A percentile compares a stretch with the other conserved stretches of the same genome.
These are phyloP conservation scores for Cosmopolites sordidus DNA, from an alignment of 2,888 invertebrate genomes.

Conservation along the genomic window DNA sequence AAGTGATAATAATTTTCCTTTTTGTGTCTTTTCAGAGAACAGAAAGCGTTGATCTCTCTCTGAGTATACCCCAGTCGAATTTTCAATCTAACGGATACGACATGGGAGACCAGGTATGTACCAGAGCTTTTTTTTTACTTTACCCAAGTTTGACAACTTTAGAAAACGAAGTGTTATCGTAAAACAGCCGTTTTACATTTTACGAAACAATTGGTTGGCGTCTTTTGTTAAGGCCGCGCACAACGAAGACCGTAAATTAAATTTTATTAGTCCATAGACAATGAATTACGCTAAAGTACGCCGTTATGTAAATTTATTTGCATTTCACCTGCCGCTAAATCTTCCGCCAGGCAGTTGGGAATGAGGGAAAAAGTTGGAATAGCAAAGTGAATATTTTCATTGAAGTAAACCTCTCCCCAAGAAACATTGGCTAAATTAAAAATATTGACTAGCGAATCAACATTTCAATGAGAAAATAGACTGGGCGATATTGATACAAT, in stretches of 20 bases:
- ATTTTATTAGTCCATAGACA: slow-evolving; percentile 31
- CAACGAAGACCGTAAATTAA: slow-evolving; percentile 30
- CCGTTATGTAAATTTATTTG: slow-evolving; percentile 31
- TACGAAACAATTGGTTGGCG: slow-evolving; percentile 18
- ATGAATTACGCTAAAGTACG: slow-evolving; percentile 30
- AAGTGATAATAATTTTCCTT: slow-evolving; percentile 3
- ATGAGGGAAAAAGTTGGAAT: slow-evolving; percentile 5
- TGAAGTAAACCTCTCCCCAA: neutral
- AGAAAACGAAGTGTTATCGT: no score
- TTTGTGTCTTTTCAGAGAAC: slow-evolving; percentile 59
- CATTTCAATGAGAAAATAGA: neutral
- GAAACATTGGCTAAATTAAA: neutral
- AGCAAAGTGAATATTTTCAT: slow-evolving; percentile 1
- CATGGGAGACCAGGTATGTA: slow-evolving; percentile 70
- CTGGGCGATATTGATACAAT: slow-evolving; percentile 13
- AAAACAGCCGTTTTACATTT: no score
- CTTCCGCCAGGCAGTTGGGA: slow-evolving; percentile 22
- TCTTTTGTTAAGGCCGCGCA: slow-evolving; percentile 27
- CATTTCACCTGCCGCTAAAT: slow-evolving; percentile 28
- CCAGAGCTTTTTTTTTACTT: no score
- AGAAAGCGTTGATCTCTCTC: slow-evolving; percentile 69
- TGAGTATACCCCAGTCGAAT: slow-evolving; percentile 63
- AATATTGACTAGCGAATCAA: no score
- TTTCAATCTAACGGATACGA: slow-evolving; percentile 66
- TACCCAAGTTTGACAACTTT: no score